Evolutionary conservation across 2,888 invertebrate genomes (phyloP).

Genomic region (Chrysolina americana): DNA sequence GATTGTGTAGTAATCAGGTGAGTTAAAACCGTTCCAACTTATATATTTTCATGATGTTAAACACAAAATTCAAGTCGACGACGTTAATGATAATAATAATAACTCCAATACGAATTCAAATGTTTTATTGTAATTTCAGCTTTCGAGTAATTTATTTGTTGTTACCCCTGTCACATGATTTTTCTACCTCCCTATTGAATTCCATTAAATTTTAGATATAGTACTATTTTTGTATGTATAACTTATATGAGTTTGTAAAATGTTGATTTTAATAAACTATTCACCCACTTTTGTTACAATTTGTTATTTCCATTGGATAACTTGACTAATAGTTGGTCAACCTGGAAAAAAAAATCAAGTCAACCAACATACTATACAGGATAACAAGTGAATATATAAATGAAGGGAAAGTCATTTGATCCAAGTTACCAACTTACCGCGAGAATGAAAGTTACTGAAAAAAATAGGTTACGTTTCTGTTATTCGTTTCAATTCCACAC

Average conservation of each 20-base stretch:
- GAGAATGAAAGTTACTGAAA: no score
- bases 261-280: conserved; percentile 40
- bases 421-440: no score
- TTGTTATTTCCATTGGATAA: conserved; percentile 30
- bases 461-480: no score
- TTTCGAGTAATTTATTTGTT: conserved; percentile 28
- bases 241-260: conserved; percentile 27
- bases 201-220: conserved; percentile 30
- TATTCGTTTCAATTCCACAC: no score
- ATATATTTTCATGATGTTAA: no score
- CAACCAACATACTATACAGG: not conserved
- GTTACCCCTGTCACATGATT: conserved; percentile 22
- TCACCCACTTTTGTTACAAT: conserved; percentile 36
- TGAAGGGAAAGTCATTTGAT: no score
- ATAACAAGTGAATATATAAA: no score
- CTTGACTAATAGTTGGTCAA: conserved; percentile 43
- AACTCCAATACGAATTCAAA: conserved; percentile 12
- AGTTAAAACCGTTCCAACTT: no score
- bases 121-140: conserved; percentile 10
- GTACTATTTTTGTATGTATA: conserved; percentile 11
- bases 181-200: conserved; percentile 39
- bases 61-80: no score
- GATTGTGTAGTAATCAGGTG: no score
- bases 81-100: not conserved
- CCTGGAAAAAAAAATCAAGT: conserved; percentile 34